Base-by-base conservation (phyloP, 1,140 invertebrate genomes). In the Scaptomyza montana region DNA sequence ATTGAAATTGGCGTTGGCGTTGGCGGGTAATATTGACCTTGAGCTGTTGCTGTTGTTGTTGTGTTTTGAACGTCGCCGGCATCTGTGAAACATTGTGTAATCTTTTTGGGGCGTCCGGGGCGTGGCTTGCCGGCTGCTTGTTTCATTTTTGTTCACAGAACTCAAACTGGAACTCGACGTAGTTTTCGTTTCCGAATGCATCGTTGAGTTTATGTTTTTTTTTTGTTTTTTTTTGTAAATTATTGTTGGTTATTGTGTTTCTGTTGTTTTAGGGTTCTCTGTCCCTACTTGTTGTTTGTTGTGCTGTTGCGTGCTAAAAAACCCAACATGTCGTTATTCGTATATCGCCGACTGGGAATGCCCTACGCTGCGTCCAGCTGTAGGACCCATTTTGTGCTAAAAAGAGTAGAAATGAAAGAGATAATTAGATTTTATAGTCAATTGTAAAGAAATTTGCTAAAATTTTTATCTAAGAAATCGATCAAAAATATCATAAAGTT, bases 61-160 rank as follows among this genome's bases (percentile, higher is more conserved):
- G 33, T 36, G 69, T 41, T 51, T 63, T 28, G 39, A 30, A 21
- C 82, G 77, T 74, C 73, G 67, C 61, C 79, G 84, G 56, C 84
- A 89, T 62, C 73, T 71, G 46, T 85, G 81, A 60, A 80, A 86
- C 66, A 80, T 85, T 65, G 77, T 80, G 21, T 80, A 80, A 68
- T 80, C 66, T 66, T 80, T 85, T 13, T 64, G 39, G 59, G 59
- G 46, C 36, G 56, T 65, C 41, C 39, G 51, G 39, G 62, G 62
- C 41, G 62, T 59, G 53, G 28, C 54, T 6, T 46, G 33, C 12
- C 43, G 13, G 28, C 61, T 54, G 12, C 47, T 43, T 47, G 56
- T 36, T 56, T 45, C 39, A n/a, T 2, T 55, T 49, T 25, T 61
- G 70, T 69, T 69, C 62, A 66, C 62, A 66, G 68, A 51, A 46